phyloP scores from a whole-genome alignment of 2,797 vertebrate genomes.

The Melanotaenia parkinsoni region DNA sequence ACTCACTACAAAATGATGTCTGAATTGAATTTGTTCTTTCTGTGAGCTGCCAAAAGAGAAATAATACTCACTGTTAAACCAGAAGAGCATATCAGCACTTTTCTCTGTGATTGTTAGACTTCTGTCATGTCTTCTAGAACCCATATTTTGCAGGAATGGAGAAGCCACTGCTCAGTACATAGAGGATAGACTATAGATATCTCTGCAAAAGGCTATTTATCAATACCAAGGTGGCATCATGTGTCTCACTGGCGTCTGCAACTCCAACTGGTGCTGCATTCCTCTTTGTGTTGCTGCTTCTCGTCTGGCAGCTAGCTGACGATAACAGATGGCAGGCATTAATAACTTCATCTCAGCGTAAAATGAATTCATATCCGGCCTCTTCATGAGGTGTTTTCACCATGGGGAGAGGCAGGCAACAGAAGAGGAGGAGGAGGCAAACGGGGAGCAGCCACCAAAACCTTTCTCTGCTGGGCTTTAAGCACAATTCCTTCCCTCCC shows the following conservation, averaged over 20 bases:
- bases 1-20: slow-evolving; percentile 32
- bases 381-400: slow-evolving; percentile 65
- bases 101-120: background rate
- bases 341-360: slow-evolving; percentile 78
- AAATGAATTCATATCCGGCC: slow-evolving; percentile 78
- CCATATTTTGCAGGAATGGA: slow-evolving; percentile 31
- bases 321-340: slow-evolving; percentile 80
- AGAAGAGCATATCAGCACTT: background rate
- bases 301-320: slow-evolving; percentile 69
- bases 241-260: slow-evolving; percentile 51
- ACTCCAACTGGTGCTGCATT: slow-evolving; percentile 43
- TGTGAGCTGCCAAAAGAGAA: slow-evolving; percentile 7
- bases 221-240: slow-evolving; percentile 33
- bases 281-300: slow-evolving; percentile 53
- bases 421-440: slow-evolving; percentile 6
- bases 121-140: slow-evolving; percentile 2
- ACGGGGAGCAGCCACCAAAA: slow-evolving; percentile 22
- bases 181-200: slow-evolving; percentile 20
- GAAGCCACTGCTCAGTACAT: slow-evolving; percentile 12
- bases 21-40: slow-evolving; percentile 24
- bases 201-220: slow-evolving; percentile 31
- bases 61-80: background rate
- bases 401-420: slow-evolving; percentile 26
- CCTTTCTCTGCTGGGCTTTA: slow-evolving; percentile 47
- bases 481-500: slow-evolving; percentile 31